These are phyloP conservation scores for Vultur gryphus DNA, from an alignment of 2,797 vertebrate genomes.

Conservation along the genomic window DNA sequence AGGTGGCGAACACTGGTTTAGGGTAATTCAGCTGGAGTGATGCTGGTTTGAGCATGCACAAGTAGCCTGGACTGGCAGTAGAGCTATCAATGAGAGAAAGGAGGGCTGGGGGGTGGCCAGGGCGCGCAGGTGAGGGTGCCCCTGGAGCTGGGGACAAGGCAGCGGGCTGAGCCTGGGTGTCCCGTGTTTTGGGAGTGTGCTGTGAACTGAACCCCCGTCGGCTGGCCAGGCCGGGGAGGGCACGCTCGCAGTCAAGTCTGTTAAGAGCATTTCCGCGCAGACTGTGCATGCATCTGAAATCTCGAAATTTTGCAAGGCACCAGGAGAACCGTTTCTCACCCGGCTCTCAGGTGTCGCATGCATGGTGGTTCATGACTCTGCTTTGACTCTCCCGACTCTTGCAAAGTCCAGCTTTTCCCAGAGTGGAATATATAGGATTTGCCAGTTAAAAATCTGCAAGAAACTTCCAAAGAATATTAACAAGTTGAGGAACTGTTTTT, in stretches of 20 bases:
- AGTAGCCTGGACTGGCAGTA: not conserved
- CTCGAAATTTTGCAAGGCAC: not conserved
- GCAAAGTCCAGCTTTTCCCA: not conserved
- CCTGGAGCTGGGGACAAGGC: not conserved
- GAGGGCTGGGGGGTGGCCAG: not conserved
- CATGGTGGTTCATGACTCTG: not conserved
- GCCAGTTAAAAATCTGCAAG: not conserved
- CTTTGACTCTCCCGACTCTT: not conserved
- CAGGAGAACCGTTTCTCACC: not conserved
- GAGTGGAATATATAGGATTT: not conserved
- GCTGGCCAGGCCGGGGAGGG: rapidly evolving
- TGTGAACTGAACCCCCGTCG: not conserved
- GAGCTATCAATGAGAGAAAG: not conserved
- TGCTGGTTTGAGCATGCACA: not conserved
- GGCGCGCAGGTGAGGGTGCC: not conserved
- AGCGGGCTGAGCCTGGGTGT: not conserved
- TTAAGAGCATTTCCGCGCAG: not conserved
- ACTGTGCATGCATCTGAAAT: not conserved
- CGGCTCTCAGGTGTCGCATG: rapidly evolving
- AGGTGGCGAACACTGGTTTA: not conserved
- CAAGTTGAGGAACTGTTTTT: slow-evolving; percentile 22
- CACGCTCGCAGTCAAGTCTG: rapidly evolving
- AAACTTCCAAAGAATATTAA: not conserved
- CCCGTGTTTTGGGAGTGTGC: not conserved
- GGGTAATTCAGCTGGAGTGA: not conserved